phyloP scores from a whole-genome alignment of 2,113 vertebrate species.

The Hemiprocne comata region DNA sequence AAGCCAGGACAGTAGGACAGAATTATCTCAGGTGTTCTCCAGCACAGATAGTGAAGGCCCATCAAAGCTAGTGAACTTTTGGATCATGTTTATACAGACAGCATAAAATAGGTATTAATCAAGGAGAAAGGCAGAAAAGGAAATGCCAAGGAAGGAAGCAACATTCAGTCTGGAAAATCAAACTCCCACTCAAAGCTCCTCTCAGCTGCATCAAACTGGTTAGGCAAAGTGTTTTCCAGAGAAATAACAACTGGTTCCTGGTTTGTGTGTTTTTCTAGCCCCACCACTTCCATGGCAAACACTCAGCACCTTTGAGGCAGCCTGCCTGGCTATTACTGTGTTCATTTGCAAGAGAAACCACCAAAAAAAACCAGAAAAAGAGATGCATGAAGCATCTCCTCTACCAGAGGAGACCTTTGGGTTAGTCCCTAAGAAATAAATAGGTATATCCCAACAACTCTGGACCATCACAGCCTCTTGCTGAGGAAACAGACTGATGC shows the following conservation, averaged over 20 bases:
- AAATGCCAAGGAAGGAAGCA: conserved; percentile 14
- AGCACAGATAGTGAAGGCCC: background rate
- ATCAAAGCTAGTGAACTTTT: conserved; percentile 12
- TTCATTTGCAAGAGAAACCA: background rate
- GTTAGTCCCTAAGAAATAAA: background rate
- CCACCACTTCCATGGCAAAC: background rate
- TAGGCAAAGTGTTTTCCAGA: background rate
- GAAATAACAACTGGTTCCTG: too few relatives aligned
- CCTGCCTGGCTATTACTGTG: background rate
- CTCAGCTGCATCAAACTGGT: background rate
- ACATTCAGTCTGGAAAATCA: background rate
- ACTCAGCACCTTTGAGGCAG: background rate
- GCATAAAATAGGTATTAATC: background rate
- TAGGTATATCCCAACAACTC: background rate
- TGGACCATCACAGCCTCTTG: background rate
- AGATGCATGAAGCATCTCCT: background rate
- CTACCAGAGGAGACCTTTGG: background rate
- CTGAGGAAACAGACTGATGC: background rate
- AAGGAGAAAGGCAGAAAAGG: background rate
- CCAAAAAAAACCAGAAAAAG: background rate
- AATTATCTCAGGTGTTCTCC: background rate
- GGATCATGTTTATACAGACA: background rate
- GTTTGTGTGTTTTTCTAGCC: background rate
- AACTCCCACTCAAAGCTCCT: background rate
- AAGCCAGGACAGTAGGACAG: background rate